phyloP scores from a whole-genome alignment of 2,797 vertebrate species.

The Rhinatrema bivittatum region DNA sequence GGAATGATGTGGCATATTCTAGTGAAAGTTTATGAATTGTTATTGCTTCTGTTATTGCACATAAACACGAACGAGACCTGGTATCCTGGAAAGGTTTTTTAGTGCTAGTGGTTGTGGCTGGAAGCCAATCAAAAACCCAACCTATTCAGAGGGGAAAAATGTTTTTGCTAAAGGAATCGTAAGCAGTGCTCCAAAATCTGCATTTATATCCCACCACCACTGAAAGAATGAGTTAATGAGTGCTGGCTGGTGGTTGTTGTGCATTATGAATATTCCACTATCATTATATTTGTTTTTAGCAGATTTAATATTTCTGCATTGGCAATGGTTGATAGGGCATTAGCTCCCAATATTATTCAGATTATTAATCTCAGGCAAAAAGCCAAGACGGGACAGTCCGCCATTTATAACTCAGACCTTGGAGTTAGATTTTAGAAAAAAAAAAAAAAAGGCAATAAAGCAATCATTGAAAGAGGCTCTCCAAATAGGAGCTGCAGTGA shows the following conservation, averaged over 20 bases:
- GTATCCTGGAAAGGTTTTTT: slow-evolving; percentile 36
- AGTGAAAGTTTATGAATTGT: slow-evolving; percentile 25
- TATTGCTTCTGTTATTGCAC: slow-evolving; percentile 29
- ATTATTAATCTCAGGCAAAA: too few species aligned
- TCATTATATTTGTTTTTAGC: too few species aligned
- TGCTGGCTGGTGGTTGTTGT: too few species aligned
- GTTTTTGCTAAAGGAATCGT: slow-evolving; percentile 14
- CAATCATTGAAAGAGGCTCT: too few species aligned
- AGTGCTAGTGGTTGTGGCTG: slow-evolving; percentile 22
- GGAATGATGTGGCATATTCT: slow-evolving; percentile 25
- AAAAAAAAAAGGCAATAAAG: too few species aligned
- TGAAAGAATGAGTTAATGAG: too few species aligned
- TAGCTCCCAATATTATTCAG: too few species aligned
- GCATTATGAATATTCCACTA: neutral
- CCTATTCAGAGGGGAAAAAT: slow-evolving; percentile 8
- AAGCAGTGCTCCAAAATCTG: slow-evolving; percentile 16
- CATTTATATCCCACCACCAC: slow-evolving; percentile 5
- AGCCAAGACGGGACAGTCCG: too few species aligned
- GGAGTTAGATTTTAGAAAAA: too few species aligned
- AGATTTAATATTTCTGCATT: slow-evolving; percentile 12
- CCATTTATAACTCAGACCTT: too few species aligned
- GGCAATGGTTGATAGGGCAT: too few species aligned
- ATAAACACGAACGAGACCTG: slow-evolving; percentile 27
- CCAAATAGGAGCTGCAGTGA: too few species aligned
- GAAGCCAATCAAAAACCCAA: slow-evolving; percentile 27